phyloP scores from a whole-genome alignment of 2,797 vertebrate genomes.

The Aeoliscus strigatus region DNA sequence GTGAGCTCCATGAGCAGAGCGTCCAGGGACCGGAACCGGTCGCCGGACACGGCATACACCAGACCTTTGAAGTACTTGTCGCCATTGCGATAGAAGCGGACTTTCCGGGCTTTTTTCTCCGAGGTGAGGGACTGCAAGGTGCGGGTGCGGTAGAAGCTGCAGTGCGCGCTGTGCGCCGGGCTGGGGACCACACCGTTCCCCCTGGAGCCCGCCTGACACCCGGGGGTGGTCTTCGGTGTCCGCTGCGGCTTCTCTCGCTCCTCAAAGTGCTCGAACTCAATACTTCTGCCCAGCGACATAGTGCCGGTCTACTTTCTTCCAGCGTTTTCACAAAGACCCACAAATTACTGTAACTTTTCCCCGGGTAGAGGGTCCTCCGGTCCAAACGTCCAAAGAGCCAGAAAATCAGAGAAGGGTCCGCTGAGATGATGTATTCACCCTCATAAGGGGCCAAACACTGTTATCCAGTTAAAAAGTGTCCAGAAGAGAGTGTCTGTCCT shows the following conservation, averaged over 20 bases:
- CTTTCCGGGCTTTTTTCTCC: conserved; percentile 92
- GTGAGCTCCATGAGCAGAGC: conserved; percentile 94
- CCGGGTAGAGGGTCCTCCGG: no score
- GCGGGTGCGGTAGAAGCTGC: conserved; percentile 95
- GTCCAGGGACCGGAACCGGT: conserved; percentile 93
- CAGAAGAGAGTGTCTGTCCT: no score
- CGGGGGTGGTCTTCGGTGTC: conserved; percentile 66
- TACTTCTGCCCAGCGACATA: conserved; percentile 79
- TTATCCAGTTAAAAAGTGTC: no score
- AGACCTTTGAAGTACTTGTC: conserved; percentile 96
- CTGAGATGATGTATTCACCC: no score
- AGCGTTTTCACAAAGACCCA: no score
- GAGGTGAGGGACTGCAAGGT: conserved; percentile 94
- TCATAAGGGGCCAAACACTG: no score
- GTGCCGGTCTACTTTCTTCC: not conserved
- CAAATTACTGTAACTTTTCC: no score
- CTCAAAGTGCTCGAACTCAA: conserved; percentile 95
- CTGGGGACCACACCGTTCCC: conserved; percentile 83
- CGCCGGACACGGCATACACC: conserved; percentile 89
- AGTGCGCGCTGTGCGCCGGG: no score
- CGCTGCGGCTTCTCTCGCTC: conserved; percentile 85
- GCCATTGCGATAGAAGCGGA: conserved; percentile 95
- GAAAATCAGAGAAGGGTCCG: no score
- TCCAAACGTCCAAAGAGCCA: no score
- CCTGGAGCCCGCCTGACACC: conserved; percentile 75